Conservation (phyloP, 2,113 vertebrate species). For the Rallus limicola region DNA sequence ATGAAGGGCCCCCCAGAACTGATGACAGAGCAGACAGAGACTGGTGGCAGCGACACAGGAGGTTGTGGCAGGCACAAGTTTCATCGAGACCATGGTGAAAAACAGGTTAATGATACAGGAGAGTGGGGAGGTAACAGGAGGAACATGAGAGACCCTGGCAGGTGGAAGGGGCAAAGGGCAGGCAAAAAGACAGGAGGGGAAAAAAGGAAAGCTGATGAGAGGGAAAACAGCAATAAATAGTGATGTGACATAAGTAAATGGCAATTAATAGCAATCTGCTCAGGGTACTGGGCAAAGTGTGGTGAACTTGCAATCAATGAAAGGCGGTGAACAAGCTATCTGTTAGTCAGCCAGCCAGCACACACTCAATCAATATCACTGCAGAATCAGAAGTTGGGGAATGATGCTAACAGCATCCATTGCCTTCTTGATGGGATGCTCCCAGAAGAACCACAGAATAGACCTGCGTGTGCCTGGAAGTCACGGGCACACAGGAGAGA, state of each 20-base stretch:
- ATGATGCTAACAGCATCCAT: not conserved
- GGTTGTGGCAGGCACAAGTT: not conserved
- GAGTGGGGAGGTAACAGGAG: not conserved
- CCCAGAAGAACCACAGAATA: fast-evolving
- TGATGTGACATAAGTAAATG: not conserved
- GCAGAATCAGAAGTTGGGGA: not conserved
- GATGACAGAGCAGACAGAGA: not conserved
- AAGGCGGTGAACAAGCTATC: not conserved
- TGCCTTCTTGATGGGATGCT: not conserved
- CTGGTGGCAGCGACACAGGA: not conserved
- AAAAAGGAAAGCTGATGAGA: not conserved
- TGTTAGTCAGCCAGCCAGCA: not conserved
- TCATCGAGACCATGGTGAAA: not conserved
- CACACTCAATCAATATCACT: not conserved
- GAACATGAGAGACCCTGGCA: not conserved
- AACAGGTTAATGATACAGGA: not conserved
- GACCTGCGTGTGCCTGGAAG: not conserved
- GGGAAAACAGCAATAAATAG: not conserved
- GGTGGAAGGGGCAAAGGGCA: not conserved
- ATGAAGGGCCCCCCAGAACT: not conserved
- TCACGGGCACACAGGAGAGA: fast-evolving
- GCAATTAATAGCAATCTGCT: not conserved
- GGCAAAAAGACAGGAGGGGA: not conserved
- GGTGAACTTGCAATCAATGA: conserved; percentile 14
- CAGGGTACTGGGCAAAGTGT: not conserved